Conservation (phyloP, 2,888 invertebrate genomes). For the Molanna angustata region DNA sequence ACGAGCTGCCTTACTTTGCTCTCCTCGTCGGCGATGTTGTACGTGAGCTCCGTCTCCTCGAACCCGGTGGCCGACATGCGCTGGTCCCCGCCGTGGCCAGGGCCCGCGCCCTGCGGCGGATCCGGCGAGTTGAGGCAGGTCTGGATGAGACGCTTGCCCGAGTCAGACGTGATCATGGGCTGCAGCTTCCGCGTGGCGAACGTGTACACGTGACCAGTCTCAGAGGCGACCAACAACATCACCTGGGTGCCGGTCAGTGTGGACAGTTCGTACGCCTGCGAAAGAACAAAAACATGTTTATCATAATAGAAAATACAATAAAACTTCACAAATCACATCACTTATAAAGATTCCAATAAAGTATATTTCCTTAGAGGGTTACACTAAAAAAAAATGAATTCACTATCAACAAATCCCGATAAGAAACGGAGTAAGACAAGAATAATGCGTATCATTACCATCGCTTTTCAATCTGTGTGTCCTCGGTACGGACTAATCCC, state of each 20-base stretch:
- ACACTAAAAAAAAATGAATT: no score
- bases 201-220: slow-evolving; percentile 99
- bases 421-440: no score
- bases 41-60: slow-evolving; percentile 97
- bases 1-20: slow-evolving; percentile 97
- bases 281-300: slow-evolving; percentile 6
- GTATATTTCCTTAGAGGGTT: no score
- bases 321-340: no score
- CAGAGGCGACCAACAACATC: slow-evolving; percentile 98
- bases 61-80: slow-evolving; percentile 98
- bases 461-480: no score
- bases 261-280: slow-evolving; percentile 97
- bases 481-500: no score
- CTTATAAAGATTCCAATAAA: no score
- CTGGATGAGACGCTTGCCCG: slow-evolving; percentile 96
- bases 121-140: slow-evolving; percentile 98
- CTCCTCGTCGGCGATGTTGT: slow-evolving; percentile 93
- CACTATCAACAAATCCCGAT: no score
- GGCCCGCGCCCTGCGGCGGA: slow-evolving; percentile 66
- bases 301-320: background rate
- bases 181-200: slow-evolving; percentile 98
- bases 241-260: slow-evolving; percentile 99
- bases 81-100: slow-evolving; percentile 86
- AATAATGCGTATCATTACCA: no score
- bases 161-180: slow-evolving; percentile 98